Percentiles rank a stretch among this genome's conserved stretches.
Conservation (phyloP, 2,888 invertebrate genomes). For the Coelinius sp. region DNA sequence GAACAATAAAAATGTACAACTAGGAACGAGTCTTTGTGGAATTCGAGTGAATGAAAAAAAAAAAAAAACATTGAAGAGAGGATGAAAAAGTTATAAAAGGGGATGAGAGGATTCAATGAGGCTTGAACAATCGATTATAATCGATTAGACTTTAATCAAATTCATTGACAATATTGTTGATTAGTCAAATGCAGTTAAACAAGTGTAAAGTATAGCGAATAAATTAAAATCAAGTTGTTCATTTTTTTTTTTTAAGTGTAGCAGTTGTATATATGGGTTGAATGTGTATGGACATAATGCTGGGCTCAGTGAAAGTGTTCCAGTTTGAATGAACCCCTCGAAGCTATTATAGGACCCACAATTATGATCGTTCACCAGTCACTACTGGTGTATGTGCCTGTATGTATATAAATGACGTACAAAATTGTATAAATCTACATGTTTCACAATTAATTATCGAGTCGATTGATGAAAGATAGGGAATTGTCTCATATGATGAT, state of each 20-base stretch:
- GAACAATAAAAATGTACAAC: slow-evolving; percentile 24
- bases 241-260: slow-evolving; percentile 18
- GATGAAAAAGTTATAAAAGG: not conserved
- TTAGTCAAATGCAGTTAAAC: too few species aligned
- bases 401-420: not conserved
- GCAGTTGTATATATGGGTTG: not conserved
- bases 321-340: slow-evolving; percentile 43
- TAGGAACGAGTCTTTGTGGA: slow-evolving; percentile 3
- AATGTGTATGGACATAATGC: slow-evolving; percentile 23
- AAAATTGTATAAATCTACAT: not conserved
- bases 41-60: not conserved
- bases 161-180: too few species aligned
- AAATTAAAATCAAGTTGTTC: slow-evolving; percentile 39
- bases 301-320: slow-evolving; percentile 48
- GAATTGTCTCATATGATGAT: not conserved
- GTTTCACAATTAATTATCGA: not conserved
- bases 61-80: not conserved
- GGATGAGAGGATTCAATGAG: not conserved
- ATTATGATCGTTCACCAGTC: slow-evolving; percentile 18
- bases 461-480: not conserved
- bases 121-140: too few species aligned
- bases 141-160: too few species aligned
- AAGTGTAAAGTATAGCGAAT: too few species aligned
- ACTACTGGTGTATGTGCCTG: not conserved
- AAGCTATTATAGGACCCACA: slow-evolving; percentile 42